Conservation (phyloP, 2,113 vertebrate species). For the Tragelaphus buxtoni region DNA sequence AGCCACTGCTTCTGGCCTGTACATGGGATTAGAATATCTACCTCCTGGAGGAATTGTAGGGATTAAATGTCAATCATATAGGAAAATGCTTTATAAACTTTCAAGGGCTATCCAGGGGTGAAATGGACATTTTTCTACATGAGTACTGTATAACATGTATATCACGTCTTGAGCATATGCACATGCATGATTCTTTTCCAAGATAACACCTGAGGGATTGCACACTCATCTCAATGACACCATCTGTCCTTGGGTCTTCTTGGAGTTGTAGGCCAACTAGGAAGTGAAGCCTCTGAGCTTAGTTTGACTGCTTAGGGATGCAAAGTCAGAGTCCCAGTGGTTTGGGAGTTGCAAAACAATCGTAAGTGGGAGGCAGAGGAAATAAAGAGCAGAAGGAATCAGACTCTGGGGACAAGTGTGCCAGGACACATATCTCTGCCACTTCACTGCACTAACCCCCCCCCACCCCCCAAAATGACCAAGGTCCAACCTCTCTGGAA, state of each 20-base stretch:
- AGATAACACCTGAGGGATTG: not conserved
- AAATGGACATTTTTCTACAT: not conserved
- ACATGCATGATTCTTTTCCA: not conserved
- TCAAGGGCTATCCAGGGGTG: too few species aligned
- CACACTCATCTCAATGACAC: not conserved
- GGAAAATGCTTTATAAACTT: not conserved
- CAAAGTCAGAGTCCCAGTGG: not conserved
- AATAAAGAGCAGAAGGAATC: not conserved
- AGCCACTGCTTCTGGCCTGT: not conserved
- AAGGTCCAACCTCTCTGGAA: not conserved
- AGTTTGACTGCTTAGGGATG: not conserved
- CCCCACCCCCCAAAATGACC: accelerated
- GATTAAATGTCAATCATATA: not conserved
- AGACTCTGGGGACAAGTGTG: not conserved
- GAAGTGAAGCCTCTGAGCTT: not conserved
- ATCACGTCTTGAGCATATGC: not conserved
- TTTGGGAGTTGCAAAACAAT: too few species aligned
- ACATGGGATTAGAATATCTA: not conserved
- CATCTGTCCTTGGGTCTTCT: not conserved
- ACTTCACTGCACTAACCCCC: accelerated
- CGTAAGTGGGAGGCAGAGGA: not conserved
- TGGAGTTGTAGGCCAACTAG: not conserved
- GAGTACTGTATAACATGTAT: not conserved
- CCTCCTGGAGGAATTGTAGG: not conserved
- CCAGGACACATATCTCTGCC: not conserved